These are phyloP conservation scores for Philereme transversata DNA, from an alignment of 2,888 invertebrate species.

Conservation along the genomic window DNA sequence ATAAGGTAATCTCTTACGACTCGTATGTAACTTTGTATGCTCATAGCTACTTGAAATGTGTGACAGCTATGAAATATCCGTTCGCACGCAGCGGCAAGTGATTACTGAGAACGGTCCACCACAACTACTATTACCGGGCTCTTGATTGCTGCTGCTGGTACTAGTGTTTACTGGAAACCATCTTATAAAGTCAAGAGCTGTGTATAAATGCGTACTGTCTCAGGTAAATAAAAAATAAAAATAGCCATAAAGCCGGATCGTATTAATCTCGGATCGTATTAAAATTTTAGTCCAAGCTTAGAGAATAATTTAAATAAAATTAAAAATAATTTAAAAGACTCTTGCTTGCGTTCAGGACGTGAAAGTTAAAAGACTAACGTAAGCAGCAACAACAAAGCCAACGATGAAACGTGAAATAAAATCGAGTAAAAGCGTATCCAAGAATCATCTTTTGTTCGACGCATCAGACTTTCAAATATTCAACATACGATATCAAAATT, in stretches of 20 bases:
- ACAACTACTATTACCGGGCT: slow-evolving; percentile 29
- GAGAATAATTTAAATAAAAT: too few relatives aligned
- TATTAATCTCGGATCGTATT: too few relatives aligned
- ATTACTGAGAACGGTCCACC: slow-evolving; percentile 52
- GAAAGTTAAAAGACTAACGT: background rate
- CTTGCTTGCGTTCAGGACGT: too few relatives aligned
- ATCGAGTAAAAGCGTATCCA: slow-evolving; percentile 19
- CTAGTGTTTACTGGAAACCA: slow-evolving; percentile 29
- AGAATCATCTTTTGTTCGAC: slow-evolving; percentile 38
- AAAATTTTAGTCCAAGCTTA: too few relatives aligned
- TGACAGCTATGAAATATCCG: slow-evolving; percentile 61
- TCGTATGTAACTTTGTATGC: background rate
- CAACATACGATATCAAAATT: slow-evolving; percentile 80
- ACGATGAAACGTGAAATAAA: slow-evolving; percentile 11
- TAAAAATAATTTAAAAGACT: background rate
- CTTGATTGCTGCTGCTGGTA: slow-evolving; percentile 32
- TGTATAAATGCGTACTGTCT: background rate
- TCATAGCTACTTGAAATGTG: slow-evolving; percentile 41
- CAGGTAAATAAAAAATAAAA: slow-evolving; percentile 3
- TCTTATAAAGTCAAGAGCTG: slow-evolving; percentile 6
- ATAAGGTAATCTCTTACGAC: background rate
- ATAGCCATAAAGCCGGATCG: background rate
- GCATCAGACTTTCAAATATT: slow-evolving; percentile 70
- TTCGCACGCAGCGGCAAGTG: slow-evolving; percentile 56
- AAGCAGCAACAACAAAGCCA: slow-evolving; percentile 1